Conservation (phyloP, 2,797 vertebrate genomes). For the Alosa sapidissima region DNA sequence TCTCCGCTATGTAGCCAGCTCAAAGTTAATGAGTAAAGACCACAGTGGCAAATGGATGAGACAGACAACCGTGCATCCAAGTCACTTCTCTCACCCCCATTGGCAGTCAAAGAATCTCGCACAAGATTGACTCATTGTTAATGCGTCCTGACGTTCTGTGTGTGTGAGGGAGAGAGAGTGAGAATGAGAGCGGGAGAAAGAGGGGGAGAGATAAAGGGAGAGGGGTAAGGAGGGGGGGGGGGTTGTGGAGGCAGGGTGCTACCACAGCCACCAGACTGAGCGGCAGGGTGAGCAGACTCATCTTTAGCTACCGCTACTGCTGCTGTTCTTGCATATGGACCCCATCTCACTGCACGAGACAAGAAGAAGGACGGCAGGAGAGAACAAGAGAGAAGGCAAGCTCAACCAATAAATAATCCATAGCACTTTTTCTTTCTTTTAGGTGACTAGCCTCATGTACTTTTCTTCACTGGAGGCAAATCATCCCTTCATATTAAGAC, state of each 20-base stretch:
- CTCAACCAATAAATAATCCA: not conserved
- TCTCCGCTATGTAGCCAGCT: constrained; percentile 70
- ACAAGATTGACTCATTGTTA: constrained; percentile 86
- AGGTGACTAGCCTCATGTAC: too few relatives aligned
- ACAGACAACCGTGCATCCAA: constrained; percentile 69
- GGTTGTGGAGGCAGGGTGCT: constrained; percentile 63
- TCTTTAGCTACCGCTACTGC: not conserved
- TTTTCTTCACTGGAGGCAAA: not conserved
- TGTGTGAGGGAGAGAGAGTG: constrained; percentile 69
- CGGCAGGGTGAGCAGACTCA: not conserved
- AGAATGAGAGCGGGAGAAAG: constrained; percentile 75
- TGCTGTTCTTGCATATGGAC: constrained; percentile 45
- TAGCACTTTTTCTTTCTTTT: not conserved
- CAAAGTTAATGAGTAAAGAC: constrained; percentile 80
- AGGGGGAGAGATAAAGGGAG: constrained; percentile 64
- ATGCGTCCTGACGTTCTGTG: constrained; percentile 79
- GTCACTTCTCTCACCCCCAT: constrained; percentile 77
- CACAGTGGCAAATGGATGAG: constrained; percentile 69
- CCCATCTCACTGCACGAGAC: constrained; percentile 73
- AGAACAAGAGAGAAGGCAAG: not conserved
- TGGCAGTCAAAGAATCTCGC: constrained; percentile 81
- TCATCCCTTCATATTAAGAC: not conserved
- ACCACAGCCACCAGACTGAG: not conserved
- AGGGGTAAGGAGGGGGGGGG: constrained; percentile 29
- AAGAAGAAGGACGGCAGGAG: not conserved